Base-by-base conservation (phyloP, 2,888 invertebrate species). In the Agonopterix heracliana region DNA sequence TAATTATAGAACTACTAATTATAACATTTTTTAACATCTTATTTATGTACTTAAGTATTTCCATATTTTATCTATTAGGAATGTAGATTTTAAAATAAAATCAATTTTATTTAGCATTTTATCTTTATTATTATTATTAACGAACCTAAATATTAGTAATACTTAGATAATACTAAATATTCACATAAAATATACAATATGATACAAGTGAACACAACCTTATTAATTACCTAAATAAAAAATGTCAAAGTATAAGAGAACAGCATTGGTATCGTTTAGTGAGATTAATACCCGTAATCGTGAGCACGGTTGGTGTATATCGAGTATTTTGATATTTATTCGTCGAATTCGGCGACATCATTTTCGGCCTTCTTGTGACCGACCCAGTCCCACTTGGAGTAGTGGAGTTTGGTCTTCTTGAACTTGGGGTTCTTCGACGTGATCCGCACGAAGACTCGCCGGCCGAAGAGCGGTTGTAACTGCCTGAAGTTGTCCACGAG, bases 401-500 rank as follows among this genome's bases (percentile, higher is more conserved):
- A 91, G 70, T 90, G 90, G 46, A 89, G 82, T 62, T 89, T 89
- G 60, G 89, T 89, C 64, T 89, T 89, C 66, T 90, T 90, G 72
- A 90, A 90, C 54, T 90, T 90, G 42, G 89, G 87, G 44, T 87
- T 88, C 65, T 89, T 89, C 3, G 88, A 87, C 1, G 92, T 89
- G 61, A 90, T 90, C 47, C 94, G 87, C 26, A 92, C 90, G 66
- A 93, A 94, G 46, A 94, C 86, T 43, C 92, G 88, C 42, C 94
- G 89, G 40, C 90, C 91, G 57, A 92, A 92, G n/a, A 93, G 79
- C 0, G 91, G 90, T 64, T 94, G 94, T 5, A 93, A 74, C 56
- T 85, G 85, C 52, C 94, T 90, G 76, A 90, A 94, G 85, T 94
- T 94, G 77, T 94, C 93, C 8, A 91, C 93, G 5, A 94, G 82